These are phyloP conservation scores for Xenops minutus DNA, from an alignment of 2,797 vertebrate species.

Conservation along the genomic window DNA sequence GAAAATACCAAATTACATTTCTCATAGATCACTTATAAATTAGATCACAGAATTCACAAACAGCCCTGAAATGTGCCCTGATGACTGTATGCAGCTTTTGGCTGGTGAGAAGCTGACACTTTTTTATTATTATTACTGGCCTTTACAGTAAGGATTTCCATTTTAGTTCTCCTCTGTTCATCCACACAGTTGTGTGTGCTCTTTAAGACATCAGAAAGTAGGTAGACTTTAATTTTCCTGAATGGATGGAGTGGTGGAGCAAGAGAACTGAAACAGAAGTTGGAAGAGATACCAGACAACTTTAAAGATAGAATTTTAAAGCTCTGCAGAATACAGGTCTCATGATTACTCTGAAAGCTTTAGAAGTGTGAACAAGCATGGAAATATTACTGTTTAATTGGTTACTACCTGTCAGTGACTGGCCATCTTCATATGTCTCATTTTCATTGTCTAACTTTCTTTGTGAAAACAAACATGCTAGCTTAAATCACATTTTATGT, in stretches of 20 bases:
- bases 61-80: not conserved
- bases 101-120: not conserved
- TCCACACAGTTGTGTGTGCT: not conserved
- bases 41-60: not conserved
- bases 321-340: not conserved
- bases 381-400: not conserved
- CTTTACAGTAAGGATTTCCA: not conserved
- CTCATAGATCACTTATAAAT: not conserved
- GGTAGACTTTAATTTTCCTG: not conserved
- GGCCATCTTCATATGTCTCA: not conserved
- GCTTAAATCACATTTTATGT: not conserved
- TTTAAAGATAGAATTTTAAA: not conserved
- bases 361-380: not conserved
- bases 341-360: not conserved
- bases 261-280: not conserved
- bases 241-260: not conserved
- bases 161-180: not conserved
- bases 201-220: not conserved
- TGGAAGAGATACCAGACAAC: not conserved
- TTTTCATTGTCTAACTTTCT: not conserved
- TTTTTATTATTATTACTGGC: not conserved
- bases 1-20: not conserved
- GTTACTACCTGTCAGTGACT: not conserved
- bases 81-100: not conserved
- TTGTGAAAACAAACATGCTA: not conserved